Conservation (phyloP, 2,797 vertebrate species). For the Crypturellus tataupa region DNA sequence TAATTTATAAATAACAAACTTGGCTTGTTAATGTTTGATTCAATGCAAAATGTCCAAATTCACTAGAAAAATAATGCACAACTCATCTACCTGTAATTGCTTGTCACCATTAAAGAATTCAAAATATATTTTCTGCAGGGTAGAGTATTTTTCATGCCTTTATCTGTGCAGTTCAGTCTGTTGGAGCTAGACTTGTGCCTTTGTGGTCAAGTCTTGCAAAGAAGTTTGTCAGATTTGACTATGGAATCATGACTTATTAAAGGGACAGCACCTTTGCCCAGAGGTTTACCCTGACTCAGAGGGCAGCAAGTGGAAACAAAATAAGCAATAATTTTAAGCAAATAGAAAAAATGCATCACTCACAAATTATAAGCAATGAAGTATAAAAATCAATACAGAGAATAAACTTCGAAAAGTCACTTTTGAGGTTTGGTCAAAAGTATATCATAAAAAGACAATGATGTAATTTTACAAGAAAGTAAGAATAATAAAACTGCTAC, state of each 20-base stretch:
- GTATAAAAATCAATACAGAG: not conserved
- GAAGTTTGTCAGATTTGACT: not conserved
- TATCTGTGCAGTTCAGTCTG: not conserved
- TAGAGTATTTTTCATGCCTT: not conserved
- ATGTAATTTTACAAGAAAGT: not conserved
- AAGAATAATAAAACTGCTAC: not conserved
- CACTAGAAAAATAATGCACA: not conserved
- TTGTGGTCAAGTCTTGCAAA: not conserved
- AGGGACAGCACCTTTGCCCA: not conserved
- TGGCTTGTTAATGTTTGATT: conserved; percentile 53
- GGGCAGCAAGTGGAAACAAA: not conserved
- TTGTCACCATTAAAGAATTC: not conserved
- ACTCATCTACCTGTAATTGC: not conserved
- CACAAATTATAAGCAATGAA: not conserved
- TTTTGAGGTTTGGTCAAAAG: not conserved
- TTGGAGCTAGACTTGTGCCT: not conserved
- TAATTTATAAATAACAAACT: conserved; percentile 53
- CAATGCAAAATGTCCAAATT: not conserved
- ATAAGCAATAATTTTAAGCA: not conserved
- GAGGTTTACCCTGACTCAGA: not conserved
- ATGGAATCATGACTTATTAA: no score
- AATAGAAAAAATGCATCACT: not conserved
- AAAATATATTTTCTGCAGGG: not conserved
- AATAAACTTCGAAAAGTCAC: rapidly evolving
- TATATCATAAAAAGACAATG: not conserved